phyloP scores from a whole-genome alignment of 2,113 vertebrate species.

The Dipodomys ordii region DNA sequence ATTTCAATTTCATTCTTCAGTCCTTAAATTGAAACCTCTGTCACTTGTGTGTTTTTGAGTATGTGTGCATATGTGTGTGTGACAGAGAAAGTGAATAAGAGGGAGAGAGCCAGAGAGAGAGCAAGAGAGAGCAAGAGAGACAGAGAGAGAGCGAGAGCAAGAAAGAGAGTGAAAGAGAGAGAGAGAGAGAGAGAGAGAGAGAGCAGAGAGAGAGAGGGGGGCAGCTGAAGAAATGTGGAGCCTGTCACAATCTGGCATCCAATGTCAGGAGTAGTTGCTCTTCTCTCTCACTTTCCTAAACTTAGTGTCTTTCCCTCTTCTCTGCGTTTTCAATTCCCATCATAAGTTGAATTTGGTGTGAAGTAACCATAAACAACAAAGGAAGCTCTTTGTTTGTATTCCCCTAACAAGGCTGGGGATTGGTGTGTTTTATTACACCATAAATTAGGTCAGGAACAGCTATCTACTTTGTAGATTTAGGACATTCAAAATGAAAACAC shows the following conservation, averaged over 20 bases:
- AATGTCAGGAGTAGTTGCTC: background rate
- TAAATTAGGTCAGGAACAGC: constrained; percentile 81
- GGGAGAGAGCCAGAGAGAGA: no score
- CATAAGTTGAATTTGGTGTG: background rate
- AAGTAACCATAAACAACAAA: constrained; percentile 47
- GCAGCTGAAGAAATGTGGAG: background rate
- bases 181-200: no score
- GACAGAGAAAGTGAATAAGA: no score
- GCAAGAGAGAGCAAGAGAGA: no score
- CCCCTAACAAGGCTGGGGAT: constrained; percentile 45
- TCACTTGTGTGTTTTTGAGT: background rate
- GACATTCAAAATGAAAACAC: background rate
- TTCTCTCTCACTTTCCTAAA: background rate
- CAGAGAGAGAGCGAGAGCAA: no score
- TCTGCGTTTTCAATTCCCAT: background rate
- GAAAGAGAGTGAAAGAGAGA: no score
- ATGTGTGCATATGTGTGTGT: background rate
- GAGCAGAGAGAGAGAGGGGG: no score
- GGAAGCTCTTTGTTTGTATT: constrained; percentile 52
- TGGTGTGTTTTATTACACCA: constrained; percentile 74
- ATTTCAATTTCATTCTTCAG: background rate
- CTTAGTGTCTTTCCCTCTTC: background rate
- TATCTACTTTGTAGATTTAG: constrained; percentile 70
- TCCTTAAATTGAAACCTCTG: background rate
- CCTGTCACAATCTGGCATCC: background rate